A percentile compares a stretch with the other conserved stretches of the same genome.
Conservation (phyloP, 2,113 vertebrate genomes). For the Phasianus colchicus region DNA sequence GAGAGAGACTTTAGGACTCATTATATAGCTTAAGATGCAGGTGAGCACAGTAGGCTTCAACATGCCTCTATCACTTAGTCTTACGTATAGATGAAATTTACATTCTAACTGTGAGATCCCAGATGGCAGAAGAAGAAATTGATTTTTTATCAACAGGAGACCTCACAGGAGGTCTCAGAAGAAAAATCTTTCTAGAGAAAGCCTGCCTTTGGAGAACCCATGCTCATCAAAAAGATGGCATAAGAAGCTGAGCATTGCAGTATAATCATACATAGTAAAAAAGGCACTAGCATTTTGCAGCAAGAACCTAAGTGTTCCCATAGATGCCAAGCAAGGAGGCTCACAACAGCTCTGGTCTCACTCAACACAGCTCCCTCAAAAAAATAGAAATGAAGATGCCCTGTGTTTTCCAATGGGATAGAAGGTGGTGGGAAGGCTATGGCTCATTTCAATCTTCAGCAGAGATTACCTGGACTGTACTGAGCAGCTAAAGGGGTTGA, state of each 20-base stretch:
- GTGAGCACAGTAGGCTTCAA: neutral
- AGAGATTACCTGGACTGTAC: neutral
- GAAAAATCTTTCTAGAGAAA: neutral
- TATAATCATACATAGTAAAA: neutral
- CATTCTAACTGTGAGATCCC: neutral
- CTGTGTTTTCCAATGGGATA: neutral
- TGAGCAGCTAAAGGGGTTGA: rapidly evolving
- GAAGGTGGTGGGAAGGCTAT: neutral
- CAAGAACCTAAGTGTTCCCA: neutral
- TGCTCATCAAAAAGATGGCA: neutral
- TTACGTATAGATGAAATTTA: neutral
- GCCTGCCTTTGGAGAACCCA: neutral
- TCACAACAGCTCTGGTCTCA: neutral
- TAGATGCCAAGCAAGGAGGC: neutral
- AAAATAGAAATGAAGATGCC: neutral
- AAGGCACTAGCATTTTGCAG: neutral
- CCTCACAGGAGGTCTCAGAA: neutral
- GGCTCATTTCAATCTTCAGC: neutral
- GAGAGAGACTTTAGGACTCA: neutral
- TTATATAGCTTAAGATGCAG: neutral
- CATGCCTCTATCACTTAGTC: neutral
- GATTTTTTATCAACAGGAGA: neutral
- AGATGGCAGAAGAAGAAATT: neutral
- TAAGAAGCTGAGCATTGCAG: neutral
- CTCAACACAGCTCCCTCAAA: neutral